A percentile compares a stretch with the other conserved stretches of the same genome.
phyloP scores from a whole-genome alignment of 2,888 invertebrate species.

The Pandemis corylana region DNA sequence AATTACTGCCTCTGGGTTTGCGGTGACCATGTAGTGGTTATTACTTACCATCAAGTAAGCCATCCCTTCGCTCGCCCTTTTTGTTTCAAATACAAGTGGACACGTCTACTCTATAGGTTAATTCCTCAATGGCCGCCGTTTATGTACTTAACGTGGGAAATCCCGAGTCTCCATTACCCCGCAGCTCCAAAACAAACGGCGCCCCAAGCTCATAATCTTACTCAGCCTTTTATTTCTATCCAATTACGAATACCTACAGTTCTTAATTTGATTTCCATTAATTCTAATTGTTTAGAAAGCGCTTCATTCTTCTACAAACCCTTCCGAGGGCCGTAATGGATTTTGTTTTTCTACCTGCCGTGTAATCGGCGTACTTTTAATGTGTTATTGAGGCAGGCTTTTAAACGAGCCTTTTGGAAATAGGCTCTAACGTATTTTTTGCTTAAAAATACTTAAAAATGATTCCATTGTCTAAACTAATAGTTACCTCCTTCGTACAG shows the following conservation, averaged over 20 bases:
- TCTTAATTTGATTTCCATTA: slow-evolving; percentile 32
- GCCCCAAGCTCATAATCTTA: slow-evolving; percentile 4
- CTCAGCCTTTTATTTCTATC: slow-evolving; percentile 8
- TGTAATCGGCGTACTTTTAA: slow-evolving; percentile 20
- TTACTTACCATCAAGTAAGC: no score
- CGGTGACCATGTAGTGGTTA: no score
- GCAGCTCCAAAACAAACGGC: background rate
- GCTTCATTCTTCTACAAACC: slow-evolving; percentile 13
- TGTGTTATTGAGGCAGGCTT: slow-evolving; percentile 16
- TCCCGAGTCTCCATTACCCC: background rate
- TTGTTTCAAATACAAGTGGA: no score
- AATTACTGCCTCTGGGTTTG: no score
- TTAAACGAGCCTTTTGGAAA: background rate
- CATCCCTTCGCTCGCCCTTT: no score
- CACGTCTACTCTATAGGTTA: no score
- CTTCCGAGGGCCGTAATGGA: slow-evolving; percentile 22
- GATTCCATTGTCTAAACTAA: no score
- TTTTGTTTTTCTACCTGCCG: slow-evolving; percentile 16
- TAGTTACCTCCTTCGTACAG: no score
- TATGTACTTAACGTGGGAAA: background rate
- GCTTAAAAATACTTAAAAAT: no score
- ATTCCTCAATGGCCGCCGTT: no score
- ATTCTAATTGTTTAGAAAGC: slow-evolving; percentile 29
- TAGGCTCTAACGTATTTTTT: no score
- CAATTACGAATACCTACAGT: slow-evolving; percentile 22